Percentiles rank a stretch among this genome's conserved stretches.
Conservation (phyloP, 2,113 vertebrate species). For the Malaclemys terrapin region DNA sequence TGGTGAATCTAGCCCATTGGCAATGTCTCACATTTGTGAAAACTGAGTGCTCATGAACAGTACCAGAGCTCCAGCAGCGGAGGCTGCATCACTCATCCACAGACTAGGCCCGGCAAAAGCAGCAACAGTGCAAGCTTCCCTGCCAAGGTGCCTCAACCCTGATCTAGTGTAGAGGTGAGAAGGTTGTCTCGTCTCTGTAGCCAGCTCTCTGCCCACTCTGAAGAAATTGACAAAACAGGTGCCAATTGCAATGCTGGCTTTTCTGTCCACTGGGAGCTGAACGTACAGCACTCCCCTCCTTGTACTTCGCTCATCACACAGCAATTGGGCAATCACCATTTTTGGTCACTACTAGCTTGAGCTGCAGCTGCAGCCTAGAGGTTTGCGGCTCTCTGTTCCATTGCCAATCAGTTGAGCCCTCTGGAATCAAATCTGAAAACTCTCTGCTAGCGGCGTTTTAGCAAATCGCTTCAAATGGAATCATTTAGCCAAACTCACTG, state of each 20-base stretch:
- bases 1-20: neutral
- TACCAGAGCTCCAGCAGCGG: neutral
- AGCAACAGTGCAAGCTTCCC: neutral
- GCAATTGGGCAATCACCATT: neutral
- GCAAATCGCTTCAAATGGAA: conserved; percentile 12
- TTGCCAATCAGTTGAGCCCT: neutral
- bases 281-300: neutral
- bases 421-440: neutral
- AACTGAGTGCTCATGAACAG: neutral
- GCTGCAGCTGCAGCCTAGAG: neutral
- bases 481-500: conserved; percentile 65
- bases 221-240: neutral
- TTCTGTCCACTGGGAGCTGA: neutral
- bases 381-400: neutral
- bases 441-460: neutral
- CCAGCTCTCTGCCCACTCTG: neutral
- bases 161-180: neutral
- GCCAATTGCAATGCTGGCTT: neutral
- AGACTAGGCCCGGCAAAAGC: neutral
- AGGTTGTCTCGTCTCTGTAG: neutral
- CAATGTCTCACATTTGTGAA: neutral
- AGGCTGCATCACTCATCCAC: neutral
- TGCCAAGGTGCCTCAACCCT: neutral
- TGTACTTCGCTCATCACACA: neutral
- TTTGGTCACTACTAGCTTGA: neutral